Base-by-base conservation (phyloP, 2,888 invertebrate species). In the Drosophila subquinaria region DNA sequence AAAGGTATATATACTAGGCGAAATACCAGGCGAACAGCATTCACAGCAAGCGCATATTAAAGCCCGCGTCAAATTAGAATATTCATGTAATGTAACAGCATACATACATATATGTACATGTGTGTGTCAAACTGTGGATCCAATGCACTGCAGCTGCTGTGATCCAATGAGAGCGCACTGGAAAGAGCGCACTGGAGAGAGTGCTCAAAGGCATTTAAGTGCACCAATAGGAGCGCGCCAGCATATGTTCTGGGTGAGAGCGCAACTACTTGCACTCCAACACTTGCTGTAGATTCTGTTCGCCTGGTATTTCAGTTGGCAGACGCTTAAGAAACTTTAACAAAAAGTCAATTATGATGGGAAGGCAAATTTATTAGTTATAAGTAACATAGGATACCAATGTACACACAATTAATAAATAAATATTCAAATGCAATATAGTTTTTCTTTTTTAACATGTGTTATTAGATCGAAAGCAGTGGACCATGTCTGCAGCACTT, bases 21-120 rank as follows among this genome's bases (percentile, higher is more conserved):
- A 38, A 42, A 55, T 8, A 43, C 33, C 42, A 43, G 55, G 42
- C 30, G 10, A 55, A 55, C 42, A 43, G 33, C 15, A 13, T 42
- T 2, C 17, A 13, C 17, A 55, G 55, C 8, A 4, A 17, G 42
- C 17, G 27, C 13, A 45, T 13, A 23, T 23, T 1, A 6, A n/a
- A 51, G 9, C n/a, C 4, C 20, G 51, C 51, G 2, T 36, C 13
- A 13, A 35, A 36, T 51, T 51, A 9, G 20, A 51, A 36, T 51
- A 35, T 51, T 35, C 11, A 51, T 35, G 8, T 51, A 11, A 3
- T 20, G 35, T 8, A 10, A 3, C 17, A 27, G 27, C 27, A 27
- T 27, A 27, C 27, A 27, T 27, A 27, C 5, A 27, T 27, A 11
- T 48, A n/a, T 36, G 13, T 13, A 40, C 5, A 10, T 36, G 5